Conservation (phyloP, 2,113 vertebrate genomes). For the Arenaria interpres region DNA sequence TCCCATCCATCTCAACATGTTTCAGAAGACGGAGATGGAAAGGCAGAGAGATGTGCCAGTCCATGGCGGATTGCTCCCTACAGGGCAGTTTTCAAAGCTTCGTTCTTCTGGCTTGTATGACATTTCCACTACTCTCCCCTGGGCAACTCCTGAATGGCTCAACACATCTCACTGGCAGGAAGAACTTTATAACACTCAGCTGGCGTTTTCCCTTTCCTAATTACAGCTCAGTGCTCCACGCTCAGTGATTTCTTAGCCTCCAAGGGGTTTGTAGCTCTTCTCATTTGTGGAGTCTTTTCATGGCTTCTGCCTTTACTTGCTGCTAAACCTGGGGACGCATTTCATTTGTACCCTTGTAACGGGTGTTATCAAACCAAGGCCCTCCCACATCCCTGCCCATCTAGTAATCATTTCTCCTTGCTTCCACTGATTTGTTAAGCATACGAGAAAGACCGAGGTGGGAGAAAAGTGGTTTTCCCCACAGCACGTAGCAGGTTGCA, state of each 20-base stretch:
- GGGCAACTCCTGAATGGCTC: slow-evolving; percentile 4
- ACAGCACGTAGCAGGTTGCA: not conserved
- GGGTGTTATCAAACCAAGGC: not conserved
- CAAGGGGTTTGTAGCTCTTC: not conserved
- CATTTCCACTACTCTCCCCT: slow-evolving; percentile 13
- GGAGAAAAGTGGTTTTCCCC: not conserved
- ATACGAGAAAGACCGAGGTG: not conserved
- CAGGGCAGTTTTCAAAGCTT: not conserved
- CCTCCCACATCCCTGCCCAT: not conserved
- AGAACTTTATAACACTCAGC: not conserved
- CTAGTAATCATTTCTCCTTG: not conserved
- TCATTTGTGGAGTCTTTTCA: not conserved
- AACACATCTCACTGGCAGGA: not conserved
- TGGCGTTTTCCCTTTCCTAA: slow-evolving; percentile 55
- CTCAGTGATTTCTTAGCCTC: slow-evolving; percentile 7
- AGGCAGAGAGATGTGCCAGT: not conserved
- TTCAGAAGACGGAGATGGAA: not conserved
- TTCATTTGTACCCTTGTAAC: not conserved
- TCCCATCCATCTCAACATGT: not conserved
- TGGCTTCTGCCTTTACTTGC: not conserved
- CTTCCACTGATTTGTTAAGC: not conserved
- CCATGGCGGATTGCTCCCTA: not conserved
- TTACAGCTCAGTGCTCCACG: slow-evolving; percentile 4
- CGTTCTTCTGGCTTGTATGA: not conserved
- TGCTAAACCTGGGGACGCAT: not conserved